These are phyloP conservation scores for Pseudochirops corinnae DNA, from an alignment of 2,797 vertebrate genomes.

Conservation along the genomic window DNA sequence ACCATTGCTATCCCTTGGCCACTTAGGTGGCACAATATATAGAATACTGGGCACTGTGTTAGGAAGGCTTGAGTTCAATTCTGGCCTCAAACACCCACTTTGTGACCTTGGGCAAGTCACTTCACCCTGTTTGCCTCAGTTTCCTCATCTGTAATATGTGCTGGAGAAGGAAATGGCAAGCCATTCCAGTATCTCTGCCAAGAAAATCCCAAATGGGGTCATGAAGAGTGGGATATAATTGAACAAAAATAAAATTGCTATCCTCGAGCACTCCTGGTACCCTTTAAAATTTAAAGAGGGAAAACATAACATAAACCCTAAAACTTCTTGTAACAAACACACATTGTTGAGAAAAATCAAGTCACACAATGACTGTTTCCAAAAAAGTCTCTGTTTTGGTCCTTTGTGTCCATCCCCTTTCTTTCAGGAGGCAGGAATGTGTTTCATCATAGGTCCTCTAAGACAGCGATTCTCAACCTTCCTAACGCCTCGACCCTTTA, in stretches of 20 bases:
- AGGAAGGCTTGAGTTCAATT: neutral
- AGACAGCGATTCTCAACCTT: too few species aligned
- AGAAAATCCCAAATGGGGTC: neutral
- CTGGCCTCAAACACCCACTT: neutral
- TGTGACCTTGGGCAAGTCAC: neutral
- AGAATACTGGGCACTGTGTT: neutral
- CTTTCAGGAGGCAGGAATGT: neutral
- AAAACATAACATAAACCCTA: neutral
- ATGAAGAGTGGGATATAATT: neutral
- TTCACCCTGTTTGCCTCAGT: neutral
- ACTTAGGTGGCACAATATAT: neutral
- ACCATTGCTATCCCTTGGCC: too few species aligned
- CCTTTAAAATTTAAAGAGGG: neutral
- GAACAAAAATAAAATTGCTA: neutral
- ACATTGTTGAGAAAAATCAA: neutral
- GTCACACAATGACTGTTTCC: neutral
- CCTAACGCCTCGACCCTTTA: too few species aligned
- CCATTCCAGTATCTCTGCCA: neutral
- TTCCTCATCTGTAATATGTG: neutral
- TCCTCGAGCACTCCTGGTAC: accelerated
- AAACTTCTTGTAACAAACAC: neutral
- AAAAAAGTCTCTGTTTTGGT: neutral
- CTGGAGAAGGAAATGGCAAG: neutral
- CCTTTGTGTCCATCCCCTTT: neutral
- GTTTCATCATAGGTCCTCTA: neutral